Percentiles rank a stretch among this genome's conserved stretches.
These are phyloP conservation scores for Heliconius hewitsoni DNA, from an alignment of 1,140 invertebrate genomes.

Conservation along the genomic window DNA sequence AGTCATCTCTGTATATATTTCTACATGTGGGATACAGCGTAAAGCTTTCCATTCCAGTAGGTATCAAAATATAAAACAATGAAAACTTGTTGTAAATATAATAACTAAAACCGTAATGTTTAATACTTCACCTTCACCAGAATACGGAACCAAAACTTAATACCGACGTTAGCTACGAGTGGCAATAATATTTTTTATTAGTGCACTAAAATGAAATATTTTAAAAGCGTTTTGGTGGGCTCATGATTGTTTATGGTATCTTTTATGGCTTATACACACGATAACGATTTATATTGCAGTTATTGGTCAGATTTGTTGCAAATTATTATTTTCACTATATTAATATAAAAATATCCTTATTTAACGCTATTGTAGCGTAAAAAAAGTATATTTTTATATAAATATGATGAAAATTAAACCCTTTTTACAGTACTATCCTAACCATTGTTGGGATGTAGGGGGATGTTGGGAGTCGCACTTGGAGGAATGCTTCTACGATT, in stretches of 20 bases:
- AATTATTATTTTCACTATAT: neutral
- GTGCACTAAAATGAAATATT: constrained; percentile 42
- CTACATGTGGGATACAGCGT: no score
- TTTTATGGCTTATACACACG: constrained; percentile 44
- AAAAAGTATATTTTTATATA: no score
- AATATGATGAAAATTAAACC: no score
- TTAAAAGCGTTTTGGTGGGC: constrained; percentile 42
- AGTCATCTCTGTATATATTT: neutral
- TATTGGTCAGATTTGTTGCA: constrained; percentile 14
- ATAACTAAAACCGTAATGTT: neutral
- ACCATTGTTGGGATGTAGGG: neutral
- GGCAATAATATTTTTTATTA: constrained; percentile 43
- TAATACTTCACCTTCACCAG: neutral
- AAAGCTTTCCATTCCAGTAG: no score
- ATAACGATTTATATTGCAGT: constrained; percentile 34
- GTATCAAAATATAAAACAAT: neutral
- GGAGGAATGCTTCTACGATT: no score
- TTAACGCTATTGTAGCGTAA: neutral
- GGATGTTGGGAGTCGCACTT: no score
- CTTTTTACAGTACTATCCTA: no score
- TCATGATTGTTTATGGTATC: constrained; percentile 38
- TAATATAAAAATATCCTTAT: neutral
- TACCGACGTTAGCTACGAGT: constrained; percentile 32
- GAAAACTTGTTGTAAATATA: neutral
- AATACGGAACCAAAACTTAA: constrained; percentile 19